Evolutionary conservation across 2,888 invertebrate genomes (phyloP).

Genomic region (Keiferia lycopersicella): DNA sequence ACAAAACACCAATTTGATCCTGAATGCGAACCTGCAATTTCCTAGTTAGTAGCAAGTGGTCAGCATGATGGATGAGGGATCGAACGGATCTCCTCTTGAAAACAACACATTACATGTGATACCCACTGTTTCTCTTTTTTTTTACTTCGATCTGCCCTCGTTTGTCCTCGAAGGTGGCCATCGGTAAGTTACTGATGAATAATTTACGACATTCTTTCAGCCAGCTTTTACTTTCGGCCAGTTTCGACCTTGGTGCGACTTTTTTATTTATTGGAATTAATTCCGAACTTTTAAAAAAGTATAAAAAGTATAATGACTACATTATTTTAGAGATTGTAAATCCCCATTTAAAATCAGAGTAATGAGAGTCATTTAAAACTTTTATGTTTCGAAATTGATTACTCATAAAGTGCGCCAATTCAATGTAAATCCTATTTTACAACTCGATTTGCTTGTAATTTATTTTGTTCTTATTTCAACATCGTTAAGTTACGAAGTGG

Average conservation of each 20-base stretch:
- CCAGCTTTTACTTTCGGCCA: slow-evolving; percentile 46
- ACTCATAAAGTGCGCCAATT: background rate
- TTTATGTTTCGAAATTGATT: slow-evolving; percentile 25
- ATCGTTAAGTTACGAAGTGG: slow-evolving; percentile 25
- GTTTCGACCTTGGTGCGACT: slow-evolving; percentile 1
- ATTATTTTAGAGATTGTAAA: background rate
- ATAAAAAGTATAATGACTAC: slow-evolving; percentile 40
- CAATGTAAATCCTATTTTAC: slow-evolving; percentile 5
- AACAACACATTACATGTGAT: slow-evolving; percentile 61
- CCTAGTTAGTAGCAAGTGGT: slow-evolving; percentile 47
- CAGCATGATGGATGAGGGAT: slow-evolving; percentile 72
- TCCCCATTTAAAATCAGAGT: slow-evolving; percentile 26
- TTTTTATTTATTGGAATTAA: slow-evolving; percentile 5
- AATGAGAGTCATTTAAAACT: slow-evolving; percentile 37
- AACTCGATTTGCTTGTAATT: slow-evolving; percentile 16
- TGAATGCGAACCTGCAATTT: slow-evolving; percentile 8
- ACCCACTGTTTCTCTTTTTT: slow-evolving; percentile 53
- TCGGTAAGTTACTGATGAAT: slow-evolving; percentile 55
- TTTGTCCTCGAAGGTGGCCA: slow-evolving; percentile 56
- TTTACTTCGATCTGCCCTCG: slow-evolving; percentile 38
- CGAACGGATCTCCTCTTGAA: slow-evolving; percentile 49
- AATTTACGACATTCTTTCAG: slow-evolving; percentile 56
- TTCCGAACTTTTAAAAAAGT: slow-evolving; percentile 37
- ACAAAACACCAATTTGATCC: background rate
- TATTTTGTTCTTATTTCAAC: slow-evolving; percentile 23